These are phyloP conservation scores for Trichechus manatus DNA, from an alignment of 2,113 vertebrate species.

Conservation along the genomic window DNA sequence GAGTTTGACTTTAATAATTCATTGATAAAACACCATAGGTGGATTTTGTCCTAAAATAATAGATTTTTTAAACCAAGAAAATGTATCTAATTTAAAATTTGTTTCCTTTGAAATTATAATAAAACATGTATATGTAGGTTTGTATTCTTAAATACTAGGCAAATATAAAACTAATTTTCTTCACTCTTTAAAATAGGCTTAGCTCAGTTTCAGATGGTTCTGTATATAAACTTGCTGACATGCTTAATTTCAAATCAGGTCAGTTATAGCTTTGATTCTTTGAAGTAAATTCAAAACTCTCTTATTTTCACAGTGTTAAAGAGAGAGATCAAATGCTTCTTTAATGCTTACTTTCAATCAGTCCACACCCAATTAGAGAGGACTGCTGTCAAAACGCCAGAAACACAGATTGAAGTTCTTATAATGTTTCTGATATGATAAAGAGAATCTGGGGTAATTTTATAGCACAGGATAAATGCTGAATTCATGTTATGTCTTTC, in stretches of 20 bases:
- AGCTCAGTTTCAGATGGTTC: slow-evolving; percentile 35
- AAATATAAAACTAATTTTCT: slow-evolving; percentile 30
- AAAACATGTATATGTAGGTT: background rate
- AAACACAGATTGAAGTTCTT: slow-evolving; percentile 6
- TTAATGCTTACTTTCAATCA: slow-evolving; percentile 49
- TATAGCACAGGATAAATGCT: background rate
- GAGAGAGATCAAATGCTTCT: slow-evolving; percentile 60
- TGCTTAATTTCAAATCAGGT: slow-evolving; percentile 56
- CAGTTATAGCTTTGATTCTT: slow-evolving; percentile 59
- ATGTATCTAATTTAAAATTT: background rate
- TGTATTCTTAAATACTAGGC: background rate
- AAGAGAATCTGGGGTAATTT: background rate
- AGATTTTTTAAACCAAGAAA: slow-evolving; percentile 29
- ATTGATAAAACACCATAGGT: slow-evolving; percentile 20
- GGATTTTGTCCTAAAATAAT: slow-evolving; percentile 11
- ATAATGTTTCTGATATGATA: slow-evolving; percentile 21
- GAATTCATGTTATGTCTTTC: slow-evolving; percentile 13
- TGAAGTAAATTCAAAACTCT: slow-evolving; percentile 66
- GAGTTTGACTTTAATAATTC: slow-evolving; percentile 40
- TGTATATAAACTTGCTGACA: slow-evolving; percentile 46
- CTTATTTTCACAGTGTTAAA: slow-evolving; percentile 43
- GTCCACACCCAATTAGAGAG: slow-evolving; percentile 21
- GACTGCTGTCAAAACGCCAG: background rate
- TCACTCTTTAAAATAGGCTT: slow-evolving; percentile 41
- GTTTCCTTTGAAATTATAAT: background rate